Conservation (phyloP, 2,888 invertebrate genomes). For the Pristionchus entomophagus region DNA sequence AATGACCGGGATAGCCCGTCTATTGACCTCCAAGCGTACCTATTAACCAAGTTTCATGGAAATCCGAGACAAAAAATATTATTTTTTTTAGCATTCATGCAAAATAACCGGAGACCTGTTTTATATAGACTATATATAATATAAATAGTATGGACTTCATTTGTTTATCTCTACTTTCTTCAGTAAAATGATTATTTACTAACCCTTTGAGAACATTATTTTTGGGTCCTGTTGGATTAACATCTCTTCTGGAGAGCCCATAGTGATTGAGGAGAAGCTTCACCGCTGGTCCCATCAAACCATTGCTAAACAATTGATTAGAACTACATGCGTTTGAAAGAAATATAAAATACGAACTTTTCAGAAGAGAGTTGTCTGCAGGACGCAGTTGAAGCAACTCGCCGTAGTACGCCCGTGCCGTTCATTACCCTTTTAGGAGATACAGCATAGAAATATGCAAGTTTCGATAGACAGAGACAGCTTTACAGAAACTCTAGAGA, state of each 20-base stretch:
- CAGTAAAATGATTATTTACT: conserved; percentile 67
- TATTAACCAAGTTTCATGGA: too few relatives aligned
- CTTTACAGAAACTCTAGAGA: too few relatives aligned
- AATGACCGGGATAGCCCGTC: too few relatives aligned
- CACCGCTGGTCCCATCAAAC: conserved; percentile 81
- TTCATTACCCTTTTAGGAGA: neutral
- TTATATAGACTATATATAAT: too few relatives aligned
- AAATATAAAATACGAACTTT: neutral
- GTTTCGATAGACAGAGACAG: too few relatives aligned
- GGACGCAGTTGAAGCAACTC: neutral
- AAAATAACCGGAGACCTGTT: too few relatives aligned
- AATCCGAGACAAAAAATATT: too few relatives aligned
- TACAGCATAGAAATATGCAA: too few relatives aligned
- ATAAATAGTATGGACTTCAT: too few relatives aligned
- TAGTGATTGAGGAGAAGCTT: conserved; percentile 81
- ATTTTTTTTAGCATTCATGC: too few relatives aligned
- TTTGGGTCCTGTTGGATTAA: conserved; percentile 80
- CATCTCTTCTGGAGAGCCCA: conserved; percentile 78
- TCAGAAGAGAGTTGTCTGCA: neutral
- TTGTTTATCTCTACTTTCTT: too few relatives aligned
- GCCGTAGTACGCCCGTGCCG: neutral
- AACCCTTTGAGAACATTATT: conserved; percentile 82
- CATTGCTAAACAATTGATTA: conserved; percentile 27
- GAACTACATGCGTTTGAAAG: neutral
- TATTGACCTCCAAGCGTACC: too few relatives aligned